Percentiles rank a stretch among this genome's conserved stretches.
phyloP scores from a whole-genome alignment of 1,140 invertebrate genomes.

The Bursaphelenchus mucronatus region DNA sequence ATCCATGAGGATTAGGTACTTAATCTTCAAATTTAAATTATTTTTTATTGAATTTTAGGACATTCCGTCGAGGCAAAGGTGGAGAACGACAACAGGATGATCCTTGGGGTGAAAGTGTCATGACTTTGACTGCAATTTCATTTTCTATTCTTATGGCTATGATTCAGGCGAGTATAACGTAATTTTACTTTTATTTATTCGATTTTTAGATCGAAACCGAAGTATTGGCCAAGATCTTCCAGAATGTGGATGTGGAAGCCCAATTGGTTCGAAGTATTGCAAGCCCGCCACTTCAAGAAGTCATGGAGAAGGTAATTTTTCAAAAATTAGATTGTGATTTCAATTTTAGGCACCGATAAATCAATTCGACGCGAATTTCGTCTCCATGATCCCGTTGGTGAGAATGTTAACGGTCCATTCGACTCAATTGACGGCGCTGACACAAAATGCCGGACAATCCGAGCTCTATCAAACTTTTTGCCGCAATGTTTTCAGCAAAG shows the following conservation, averaged over 20 bases:
- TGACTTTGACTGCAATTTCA: slow-evolving; percentile 29
- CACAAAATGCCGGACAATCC: slow-evolving; percentile 39
- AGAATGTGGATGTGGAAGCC: slow-evolving; percentile 37
- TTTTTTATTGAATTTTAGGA: too few species aligned
- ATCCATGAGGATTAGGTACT: too few species aligned
- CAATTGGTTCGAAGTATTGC: slow-evolving; percentile 51
- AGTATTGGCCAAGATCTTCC: slow-evolving; percentile 36
- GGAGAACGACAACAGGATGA: neutral
- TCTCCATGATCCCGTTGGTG: slow-evolving; percentile 29
- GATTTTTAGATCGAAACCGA: slow-evolving; percentile 52
- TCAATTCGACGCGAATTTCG: slow-evolving; percentile 44
- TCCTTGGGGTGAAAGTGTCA: slow-evolving; percentile 30
- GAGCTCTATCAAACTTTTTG: slow-evolving; percentile 25
- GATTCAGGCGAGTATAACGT: slow-evolving; percentile 29
- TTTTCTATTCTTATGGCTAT: slow-evolving; percentile 36
- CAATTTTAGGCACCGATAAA: slow-evolving; percentile 35
- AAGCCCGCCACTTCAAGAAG: slow-evolving; percentile 34
- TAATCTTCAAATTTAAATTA: too few species aligned
- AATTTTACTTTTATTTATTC: slow-evolving; percentile 16
- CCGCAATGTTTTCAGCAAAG: slow-evolving; percentile 22
- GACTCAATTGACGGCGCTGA: slow-evolving; percentile 36
- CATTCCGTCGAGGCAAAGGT: too few species aligned
- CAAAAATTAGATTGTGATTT: neutral
- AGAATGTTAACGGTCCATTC: slow-evolving; percentile 34
- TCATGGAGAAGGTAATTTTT: slow-evolving; percentile 17